These are phyloP conservation scores for Acromyrmex heyeri DNA, from an alignment of 1,140 invertebrate genomes.

Conservation along the genomic window DNA sequence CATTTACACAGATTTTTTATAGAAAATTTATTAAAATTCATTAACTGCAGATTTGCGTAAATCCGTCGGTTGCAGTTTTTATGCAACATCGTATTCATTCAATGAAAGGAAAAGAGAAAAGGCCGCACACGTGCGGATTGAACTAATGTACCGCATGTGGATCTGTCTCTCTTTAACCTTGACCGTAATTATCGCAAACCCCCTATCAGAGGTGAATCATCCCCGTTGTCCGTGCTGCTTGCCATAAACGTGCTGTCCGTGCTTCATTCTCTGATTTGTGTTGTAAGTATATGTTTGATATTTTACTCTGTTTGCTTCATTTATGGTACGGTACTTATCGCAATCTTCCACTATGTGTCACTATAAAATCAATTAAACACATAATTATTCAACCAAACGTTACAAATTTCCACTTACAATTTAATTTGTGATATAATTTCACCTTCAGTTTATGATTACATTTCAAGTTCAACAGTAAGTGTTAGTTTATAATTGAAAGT, in stretches of 20 bases:
- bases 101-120: neutral
- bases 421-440: too few species aligned
- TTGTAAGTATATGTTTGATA: constrained; percentile 32
- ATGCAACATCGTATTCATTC: neutral
- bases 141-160: constrained; percentile 33
- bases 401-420: too few species aligned
- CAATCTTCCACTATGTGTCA: neutral
- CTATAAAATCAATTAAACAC: neutral
- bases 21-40: constrained; percentile 27
- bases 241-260: neutral
- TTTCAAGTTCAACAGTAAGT: too few species aligned
- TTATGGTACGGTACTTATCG: neutral
- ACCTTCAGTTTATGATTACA: too few species aligned
- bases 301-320: neutral
- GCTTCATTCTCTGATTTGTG: constrained; percentile 28
- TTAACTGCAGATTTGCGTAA: neutral
- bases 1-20: neutral
- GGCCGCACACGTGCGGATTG: constrained; percentile 23
- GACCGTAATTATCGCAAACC: constrained; percentile 54
- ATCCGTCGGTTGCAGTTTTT: neutral
- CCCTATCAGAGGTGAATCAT: constrained; percentile 54
- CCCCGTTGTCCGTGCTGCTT: constrained; percentile 13
- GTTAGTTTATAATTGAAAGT: too few species aligned
- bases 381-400: neutral
- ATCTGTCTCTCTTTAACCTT: constrained; percentile 57